Percentiles rank a stretch among this genome's conserved stretches.
Evolutionary conservation across 2,888 invertebrate species (phyloP).

Genomic region (Onthophagus sagittarius): DNA sequence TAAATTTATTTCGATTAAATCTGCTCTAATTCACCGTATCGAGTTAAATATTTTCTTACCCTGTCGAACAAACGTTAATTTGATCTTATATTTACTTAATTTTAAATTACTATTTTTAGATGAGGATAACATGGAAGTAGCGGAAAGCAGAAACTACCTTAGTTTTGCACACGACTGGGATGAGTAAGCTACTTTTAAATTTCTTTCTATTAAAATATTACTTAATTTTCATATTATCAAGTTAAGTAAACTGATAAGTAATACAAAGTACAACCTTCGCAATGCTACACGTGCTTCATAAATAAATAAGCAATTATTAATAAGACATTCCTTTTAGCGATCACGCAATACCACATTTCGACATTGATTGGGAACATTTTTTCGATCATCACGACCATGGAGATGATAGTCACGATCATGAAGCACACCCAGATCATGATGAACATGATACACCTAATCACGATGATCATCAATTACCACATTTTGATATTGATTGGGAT

Average conservation of each 20-base stretch:
- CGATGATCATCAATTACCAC: background rate
- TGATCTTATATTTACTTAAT: too few relatives aligned
- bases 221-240: background rate
- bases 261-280: too few relatives aligned
- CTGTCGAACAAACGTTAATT: too few relatives aligned
- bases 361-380: constrained; percentile 15
- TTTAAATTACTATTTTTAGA: background rate
- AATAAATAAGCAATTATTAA: too few relatives aligned
- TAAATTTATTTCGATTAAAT: too few relatives aligned
- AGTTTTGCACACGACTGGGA: background rate
- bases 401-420: background rate
- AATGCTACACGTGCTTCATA: too few relatives aligned
- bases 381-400: constrained; percentile 7
- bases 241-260: too few relatives aligned
- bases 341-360: constrained; percentile 14
- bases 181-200: background rate
- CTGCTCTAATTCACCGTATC: too few relatives aligned
- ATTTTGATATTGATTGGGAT: constrained; percentile 16
- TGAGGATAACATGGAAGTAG: background rate
- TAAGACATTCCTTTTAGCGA: background rate
- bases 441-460: background rate
- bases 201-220: background rate
- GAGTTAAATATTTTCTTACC: too few relatives aligned
- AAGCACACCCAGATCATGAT: background rate
- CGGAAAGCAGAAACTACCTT: background rate